Conservation (phyloP, 2,888 invertebrate genomes). For the Mythimna loreyi region DNA sequence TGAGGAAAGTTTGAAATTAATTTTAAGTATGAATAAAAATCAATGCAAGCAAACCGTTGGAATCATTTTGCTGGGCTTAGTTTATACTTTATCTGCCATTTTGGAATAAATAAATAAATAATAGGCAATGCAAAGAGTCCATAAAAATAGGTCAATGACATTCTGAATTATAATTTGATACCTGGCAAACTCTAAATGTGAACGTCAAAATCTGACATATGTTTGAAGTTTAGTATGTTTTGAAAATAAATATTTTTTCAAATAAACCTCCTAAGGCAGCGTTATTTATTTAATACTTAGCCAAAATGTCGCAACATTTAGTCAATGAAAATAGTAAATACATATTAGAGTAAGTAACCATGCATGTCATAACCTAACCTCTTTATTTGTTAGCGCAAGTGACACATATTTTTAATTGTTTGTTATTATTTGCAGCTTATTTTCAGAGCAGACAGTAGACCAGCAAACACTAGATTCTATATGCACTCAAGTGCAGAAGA, state of each 20-base stretch:
- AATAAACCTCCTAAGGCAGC: conserved; percentile 19
- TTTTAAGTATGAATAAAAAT: background rate
- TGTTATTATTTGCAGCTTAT: conserved; percentile 89
- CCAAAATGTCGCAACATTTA: conserved; percentile 83
- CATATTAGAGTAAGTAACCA: conserved; percentile 84
- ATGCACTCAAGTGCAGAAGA: conserved; percentile 94
- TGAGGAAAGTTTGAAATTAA: too few relatives aligned
- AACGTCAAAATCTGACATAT: conserved; percentile 50
- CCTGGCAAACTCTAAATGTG: conserved; percentile 18
- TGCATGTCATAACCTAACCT: conserved; percentile 60
- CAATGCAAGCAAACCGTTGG: too few relatives aligned
- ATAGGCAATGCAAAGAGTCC: too few relatives aligned
- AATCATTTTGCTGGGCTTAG: too few relatives aligned
- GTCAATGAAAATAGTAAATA: conserved; percentile 88
- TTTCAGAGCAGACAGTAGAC: conserved; percentile 94
- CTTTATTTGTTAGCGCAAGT: conserved; percentile 26
- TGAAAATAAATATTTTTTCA: conserved; percentile 42
- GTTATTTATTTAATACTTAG: conserved; percentile 22
- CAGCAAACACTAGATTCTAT: conserved; percentile 94
- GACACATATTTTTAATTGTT: conserved; percentile 39
- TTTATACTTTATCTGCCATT: too few relatives aligned
- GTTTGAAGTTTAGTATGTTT: conserved; percentile 56
- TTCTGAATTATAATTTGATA: background rate
- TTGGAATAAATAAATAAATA: too few relatives aligned
- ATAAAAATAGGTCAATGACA: too few relatives aligned